A percentile compares a stretch with the other conserved stretches of the same genome.
These are phyloP conservation scores for Barbus barbus DNA, from an alignment of 2,113 vertebrate genomes.

Conservation along the genomic window DNA sequence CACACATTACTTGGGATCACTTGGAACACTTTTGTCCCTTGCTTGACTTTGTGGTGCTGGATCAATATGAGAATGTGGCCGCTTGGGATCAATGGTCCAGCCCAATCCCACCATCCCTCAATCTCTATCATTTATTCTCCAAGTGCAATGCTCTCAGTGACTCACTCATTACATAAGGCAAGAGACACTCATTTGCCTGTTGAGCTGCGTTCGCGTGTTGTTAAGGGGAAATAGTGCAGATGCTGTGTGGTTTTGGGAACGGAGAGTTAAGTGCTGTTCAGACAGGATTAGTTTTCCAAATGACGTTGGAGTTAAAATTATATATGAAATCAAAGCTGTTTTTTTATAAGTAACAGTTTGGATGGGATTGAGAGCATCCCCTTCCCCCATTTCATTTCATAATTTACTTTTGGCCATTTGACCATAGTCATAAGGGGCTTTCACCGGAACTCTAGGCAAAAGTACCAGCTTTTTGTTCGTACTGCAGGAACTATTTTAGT, in stretches of 20 bases:
- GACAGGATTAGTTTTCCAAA: neutral
- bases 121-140: neutral
- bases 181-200: neutral
- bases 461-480: too few species aligned
- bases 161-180: slow-evolving; percentile 26
- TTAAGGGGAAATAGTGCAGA: slow-evolving; percentile 15
- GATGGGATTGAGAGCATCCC: neutral
- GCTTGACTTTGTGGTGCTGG: slow-evolving; percentile 3
- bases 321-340: too few species aligned
- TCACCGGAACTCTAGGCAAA: too few species aligned
- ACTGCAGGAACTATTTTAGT: too few species aligned
- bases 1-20: neutral
- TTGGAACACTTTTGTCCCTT: slow-evolving; percentile 22
- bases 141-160: neutral
- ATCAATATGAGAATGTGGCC: slow-evolving; percentile 5
- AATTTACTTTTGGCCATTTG: too few species aligned
- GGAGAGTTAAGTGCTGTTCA: neutral
- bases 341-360: neutral
- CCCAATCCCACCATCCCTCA: neutral
- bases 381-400: too few species aligned
- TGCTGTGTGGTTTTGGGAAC: neutral
- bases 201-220: neutral
- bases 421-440: too few species aligned
- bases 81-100: neutral
- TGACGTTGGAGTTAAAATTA: neutral